These are phyloP conservation scores for Cataglyphis rosenhaueri DNA, from an alignment of 2,888 invertebrate species.

Conservation along the genomic window DNA sequence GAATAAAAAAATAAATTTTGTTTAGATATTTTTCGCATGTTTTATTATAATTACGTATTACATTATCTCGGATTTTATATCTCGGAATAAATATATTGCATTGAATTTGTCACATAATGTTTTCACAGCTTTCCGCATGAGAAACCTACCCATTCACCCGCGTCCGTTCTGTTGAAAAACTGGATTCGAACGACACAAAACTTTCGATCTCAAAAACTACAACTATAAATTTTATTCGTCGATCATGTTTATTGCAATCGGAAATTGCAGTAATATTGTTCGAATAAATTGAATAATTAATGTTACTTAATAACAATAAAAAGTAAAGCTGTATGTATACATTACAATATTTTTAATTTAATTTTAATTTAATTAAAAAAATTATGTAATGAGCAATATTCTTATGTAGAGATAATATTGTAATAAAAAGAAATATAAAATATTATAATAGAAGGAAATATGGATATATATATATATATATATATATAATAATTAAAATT, in stretches of 20 bases:
- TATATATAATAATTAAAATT: background rate
- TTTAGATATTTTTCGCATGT: background rate
- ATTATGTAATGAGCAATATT: background rate
- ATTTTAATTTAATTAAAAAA: background rate
- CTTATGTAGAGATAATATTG: background rate
- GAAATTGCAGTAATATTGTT: background rate
- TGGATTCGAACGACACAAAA: slow-evolving; percentile 8
- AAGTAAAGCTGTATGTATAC: background rate
- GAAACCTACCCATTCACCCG: background rate
- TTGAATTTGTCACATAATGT: background rate
- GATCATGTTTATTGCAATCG: background rate
- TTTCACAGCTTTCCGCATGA: background rate
- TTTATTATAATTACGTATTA: background rate
- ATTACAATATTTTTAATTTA: background rate
- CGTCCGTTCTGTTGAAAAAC: background rate
- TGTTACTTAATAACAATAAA: background rate
- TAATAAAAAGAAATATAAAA: background rate
- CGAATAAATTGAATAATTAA: background rate
- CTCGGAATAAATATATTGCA: background rate
- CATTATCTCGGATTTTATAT: background rate
- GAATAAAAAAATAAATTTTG: background rate
- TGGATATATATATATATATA: too few relatives aligned
- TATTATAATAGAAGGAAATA: background rate
- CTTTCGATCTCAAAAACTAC: background rate
- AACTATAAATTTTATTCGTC: background rate